Conservation (phyloP, 2,797 vertebrate species). For the Mionectes olivaceus region DNA sequence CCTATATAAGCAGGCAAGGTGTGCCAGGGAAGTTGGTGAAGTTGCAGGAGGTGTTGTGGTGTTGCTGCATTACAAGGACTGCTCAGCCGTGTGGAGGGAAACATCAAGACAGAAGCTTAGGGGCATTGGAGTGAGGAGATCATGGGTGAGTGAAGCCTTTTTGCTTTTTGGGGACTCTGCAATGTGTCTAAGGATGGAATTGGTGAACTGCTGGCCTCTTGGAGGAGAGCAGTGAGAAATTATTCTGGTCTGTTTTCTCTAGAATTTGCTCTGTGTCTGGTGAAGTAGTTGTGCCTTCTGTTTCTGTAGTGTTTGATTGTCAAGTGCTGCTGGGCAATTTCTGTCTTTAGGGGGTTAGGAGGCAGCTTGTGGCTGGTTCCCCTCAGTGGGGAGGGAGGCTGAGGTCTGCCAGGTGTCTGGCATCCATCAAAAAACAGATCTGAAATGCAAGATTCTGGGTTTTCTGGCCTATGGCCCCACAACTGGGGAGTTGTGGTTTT, state of each 20-base stretch:
- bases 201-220: neutral
- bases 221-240: neutral
- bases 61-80: accelerated
- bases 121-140: accelerated
- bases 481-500: neutral
- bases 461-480: neutral
- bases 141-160: accelerated
- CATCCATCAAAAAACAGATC: neutral
- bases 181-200: neutral
- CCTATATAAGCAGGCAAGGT: neutral
- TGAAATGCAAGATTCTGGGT: neutral
- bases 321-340: neutral
- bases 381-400: neutral
- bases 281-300: neutral
- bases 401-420: neutral
- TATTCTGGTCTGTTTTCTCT: neutral
- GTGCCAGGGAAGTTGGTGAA: accelerated
- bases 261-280: neutral
- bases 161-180: neutral
- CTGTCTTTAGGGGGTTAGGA: neutral
- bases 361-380: neutral
- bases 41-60: accelerated
- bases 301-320: neutral
- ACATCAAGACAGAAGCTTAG: neutral
- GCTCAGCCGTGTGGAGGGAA: neutral